phyloP scores from a whole-genome alignment of 2,113 vertebrate species.

The Pseudonaja textilis region DNA sequence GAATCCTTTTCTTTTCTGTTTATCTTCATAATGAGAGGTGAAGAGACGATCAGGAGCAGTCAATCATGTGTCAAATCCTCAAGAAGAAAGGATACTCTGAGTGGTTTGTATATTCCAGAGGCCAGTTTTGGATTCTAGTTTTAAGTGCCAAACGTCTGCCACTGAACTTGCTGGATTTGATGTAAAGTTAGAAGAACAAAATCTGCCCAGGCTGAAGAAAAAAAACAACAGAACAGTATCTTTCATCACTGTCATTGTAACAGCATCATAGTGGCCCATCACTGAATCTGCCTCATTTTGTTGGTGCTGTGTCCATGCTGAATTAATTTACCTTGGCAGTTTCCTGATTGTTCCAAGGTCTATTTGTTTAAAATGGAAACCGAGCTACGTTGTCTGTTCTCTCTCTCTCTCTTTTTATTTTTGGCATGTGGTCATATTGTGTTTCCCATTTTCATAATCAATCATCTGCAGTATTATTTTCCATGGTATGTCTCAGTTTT shows the following conservation, averaged over 20 bases:
- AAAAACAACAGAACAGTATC: slow-evolving; percentile 67
- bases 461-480: slow-evolving; percentile 61
- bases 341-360: slow-evolving; percentile 70
- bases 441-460: slow-evolving; percentile 66
- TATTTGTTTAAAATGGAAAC: slow-evolving; percentile 81
- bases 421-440: slow-evolving; percentile 45
- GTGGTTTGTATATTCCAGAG: slow-evolving; percentile 52
- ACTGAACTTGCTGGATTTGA: slow-evolving; percentile 19
- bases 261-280: slow-evolving; percentile 49
- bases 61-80: slow-evolving; percentile 54
- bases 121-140: slow-evolving; percentile 45
- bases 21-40: slow-evolving; percentile 45
- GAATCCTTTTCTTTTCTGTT: slow-evolving; percentile 13
- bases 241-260: slow-evolving; percentile 54
- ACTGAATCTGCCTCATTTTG: slow-evolving; percentile 57
- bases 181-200: slow-evolving; percentile 55
- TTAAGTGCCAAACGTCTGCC: slow-evolving; percentile 37
- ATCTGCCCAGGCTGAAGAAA: slow-evolving; percentile 53
- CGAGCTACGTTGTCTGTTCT: slow-evolving; percentile 64
- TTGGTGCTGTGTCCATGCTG: slow-evolving; percentile 76
- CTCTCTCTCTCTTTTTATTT: slow-evolving; percentile 15
- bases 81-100: slow-evolving; percentile 46
- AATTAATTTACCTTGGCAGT: slow-evolving; percentile 78
- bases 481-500: slow-evolving; percentile 26
- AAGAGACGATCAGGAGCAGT: slow-evolving; percentile 47